phyloP scores from a whole-genome alignment of 1,140 invertebrate species.

The Drosophila bipectinata region DNA sequence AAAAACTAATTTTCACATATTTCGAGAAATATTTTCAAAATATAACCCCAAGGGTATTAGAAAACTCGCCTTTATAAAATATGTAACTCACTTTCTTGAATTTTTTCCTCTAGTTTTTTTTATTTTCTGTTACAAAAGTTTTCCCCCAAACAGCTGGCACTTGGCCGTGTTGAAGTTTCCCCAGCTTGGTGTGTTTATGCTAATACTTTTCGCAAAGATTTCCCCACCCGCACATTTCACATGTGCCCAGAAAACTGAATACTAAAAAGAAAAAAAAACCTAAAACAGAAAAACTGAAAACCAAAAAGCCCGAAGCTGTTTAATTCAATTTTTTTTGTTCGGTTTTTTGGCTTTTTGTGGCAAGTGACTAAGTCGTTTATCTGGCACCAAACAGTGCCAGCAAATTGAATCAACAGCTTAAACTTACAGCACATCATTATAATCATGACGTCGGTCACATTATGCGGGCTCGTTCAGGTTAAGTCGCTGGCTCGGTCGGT shows the following conservation, averaged over 20 bases:
- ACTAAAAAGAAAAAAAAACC: background rate
- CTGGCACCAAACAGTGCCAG: conserved; percentile 59
- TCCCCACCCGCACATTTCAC: conserved; percentile 12
- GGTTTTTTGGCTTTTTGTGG: conserved; percentile 25
- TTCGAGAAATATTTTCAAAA: no score
- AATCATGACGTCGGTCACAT: conserved; percentile 49
- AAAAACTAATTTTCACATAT: no score
- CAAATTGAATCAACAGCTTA: conserved; percentile 68
- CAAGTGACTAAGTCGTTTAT: conserved; percentile 71
- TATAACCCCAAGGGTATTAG: background rate
- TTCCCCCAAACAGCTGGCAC: conserved; percentile 38
- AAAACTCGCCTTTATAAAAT: background rate
- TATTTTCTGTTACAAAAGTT: conserved; percentile 20
- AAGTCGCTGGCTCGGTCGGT: conserved; percentile 12
- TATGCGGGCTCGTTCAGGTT: conserved; percentile 48
- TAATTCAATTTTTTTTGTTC: conserved; percentile 66
- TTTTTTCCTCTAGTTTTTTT: conserved; percentile 2
- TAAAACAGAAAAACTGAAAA: background rate
- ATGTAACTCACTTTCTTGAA: conserved; percentile 6
- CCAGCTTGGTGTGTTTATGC: conserved; percentile 41
- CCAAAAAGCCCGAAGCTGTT: conserved; percentile 1
- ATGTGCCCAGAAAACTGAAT: conserved; percentile 22
- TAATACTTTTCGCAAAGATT: conserved; percentile 46
- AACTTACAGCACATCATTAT: conserved; percentile 54
- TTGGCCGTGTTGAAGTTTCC: conserved; percentile 23